Percentiles rank a stretch among this genome's conserved stretches.
These are phyloP conservation scores for Discoglossus pictus DNA, from an alignment of 2,797 vertebrate genomes.

Conservation along the genomic window DNA sequence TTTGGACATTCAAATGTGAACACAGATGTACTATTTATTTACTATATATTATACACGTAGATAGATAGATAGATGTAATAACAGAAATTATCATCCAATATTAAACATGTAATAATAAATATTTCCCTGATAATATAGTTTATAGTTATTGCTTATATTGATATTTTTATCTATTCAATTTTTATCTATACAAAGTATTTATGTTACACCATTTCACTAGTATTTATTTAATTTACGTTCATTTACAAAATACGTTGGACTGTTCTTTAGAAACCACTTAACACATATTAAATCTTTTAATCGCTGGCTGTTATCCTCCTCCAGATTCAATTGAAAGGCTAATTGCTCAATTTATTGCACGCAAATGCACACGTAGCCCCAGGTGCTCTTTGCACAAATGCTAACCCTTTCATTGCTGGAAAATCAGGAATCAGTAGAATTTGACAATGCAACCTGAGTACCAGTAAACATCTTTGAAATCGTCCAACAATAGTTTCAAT, in stretches of 20 bases:
- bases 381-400: constrained; percentile 48
- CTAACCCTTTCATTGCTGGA: constrained; percentile 20
- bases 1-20: no score
- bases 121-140: no score
- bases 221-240: constrained; percentile 46
- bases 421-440: neutral
- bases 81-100: no score
- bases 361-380: constrained; percentile 49
- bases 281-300: constrained; percentile 51
- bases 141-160: no score
- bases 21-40: no score
- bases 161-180: constrained; percentile 3
- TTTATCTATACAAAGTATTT: constrained; percentile 30
- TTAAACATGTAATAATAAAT: no score
- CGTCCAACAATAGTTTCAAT: no score
- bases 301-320: constrained; percentile 49
- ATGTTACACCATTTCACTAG: constrained; percentile 34
- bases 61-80: no score
- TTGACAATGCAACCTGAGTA: no score
- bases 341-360: constrained; percentile 53
- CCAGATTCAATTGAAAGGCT: constrained; percentile 51
- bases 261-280: constrained; percentile 51
- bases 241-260: constrained; percentile 46
- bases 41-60: no score
- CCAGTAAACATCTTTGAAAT: no score